Percentiles rank a stretch among this genome's conserved stretches.
Evolutionary conservation across 2,113 vertebrate genomes (phyloP).

Genomic region (Cisticola juncidis): DNA sequence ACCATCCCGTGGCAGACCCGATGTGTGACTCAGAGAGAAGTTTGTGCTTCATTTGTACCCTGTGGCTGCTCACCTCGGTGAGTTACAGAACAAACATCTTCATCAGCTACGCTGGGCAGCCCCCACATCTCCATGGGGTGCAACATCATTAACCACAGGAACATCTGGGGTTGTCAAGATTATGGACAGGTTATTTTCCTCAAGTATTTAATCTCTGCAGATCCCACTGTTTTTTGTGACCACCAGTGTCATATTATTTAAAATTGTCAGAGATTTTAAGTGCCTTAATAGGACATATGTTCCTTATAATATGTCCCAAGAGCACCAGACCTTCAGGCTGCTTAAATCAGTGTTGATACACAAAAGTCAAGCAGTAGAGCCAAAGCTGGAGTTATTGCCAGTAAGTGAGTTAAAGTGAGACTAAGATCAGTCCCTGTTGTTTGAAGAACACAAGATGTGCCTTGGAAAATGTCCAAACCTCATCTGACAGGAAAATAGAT

Average conservation of each 20-base stretch:
- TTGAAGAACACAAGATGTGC: background rate
- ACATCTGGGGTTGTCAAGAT: background rate
- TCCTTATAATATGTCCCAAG: background rate
- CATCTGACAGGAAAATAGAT: background rate
- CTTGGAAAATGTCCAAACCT: background rate
- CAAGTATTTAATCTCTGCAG: background rate
- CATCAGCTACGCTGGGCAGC: accelerated
- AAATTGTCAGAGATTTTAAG: background rate
- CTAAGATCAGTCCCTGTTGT: background rate
- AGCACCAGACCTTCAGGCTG: background rate
- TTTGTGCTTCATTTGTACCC: accelerated
- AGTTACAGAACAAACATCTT: background rate
- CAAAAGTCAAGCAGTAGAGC: background rate
- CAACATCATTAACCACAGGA: background rate
- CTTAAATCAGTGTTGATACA: background rate
- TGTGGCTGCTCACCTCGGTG: background rate
- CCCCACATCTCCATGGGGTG: background rate
- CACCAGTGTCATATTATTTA: background rate
- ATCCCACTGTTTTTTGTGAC: background rate
- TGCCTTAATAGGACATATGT: background rate
- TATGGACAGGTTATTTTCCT: background rate
- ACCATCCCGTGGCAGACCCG: no score
- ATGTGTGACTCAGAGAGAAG: no score
- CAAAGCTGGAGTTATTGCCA: background rate
- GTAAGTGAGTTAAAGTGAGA: background rate